Conservation (phyloP, 2,797 vertebrate genomes). For the Fistularia commersonii region DNA sequence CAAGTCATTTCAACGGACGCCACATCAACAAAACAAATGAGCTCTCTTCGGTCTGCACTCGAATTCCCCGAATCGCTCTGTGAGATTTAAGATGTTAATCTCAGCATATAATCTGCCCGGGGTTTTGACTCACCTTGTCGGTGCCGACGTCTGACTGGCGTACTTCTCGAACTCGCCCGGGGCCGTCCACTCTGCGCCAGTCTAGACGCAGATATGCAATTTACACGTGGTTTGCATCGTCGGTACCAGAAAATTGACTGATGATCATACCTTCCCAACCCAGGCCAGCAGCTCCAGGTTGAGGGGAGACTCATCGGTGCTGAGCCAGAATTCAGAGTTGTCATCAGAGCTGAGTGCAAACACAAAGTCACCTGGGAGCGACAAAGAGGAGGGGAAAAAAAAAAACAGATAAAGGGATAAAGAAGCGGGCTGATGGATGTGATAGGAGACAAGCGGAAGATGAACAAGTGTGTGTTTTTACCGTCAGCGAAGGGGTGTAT, state of each 20-base stretch:
- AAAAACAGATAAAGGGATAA: not conserved
- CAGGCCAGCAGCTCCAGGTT: slow-evolving; percentile 79
- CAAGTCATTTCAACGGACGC: no score
- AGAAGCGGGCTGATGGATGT: no score
- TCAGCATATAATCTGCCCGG: no score
- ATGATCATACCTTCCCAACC: slow-evolving; percentile 84
- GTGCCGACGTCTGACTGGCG: slow-evolving; percentile 82
- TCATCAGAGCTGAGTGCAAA: slow-evolving; percentile 91
- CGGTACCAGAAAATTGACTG: no score
- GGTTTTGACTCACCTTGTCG: slow-evolving; percentile 82
- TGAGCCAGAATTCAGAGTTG: slow-evolving; percentile 97
- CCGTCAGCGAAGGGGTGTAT: slow-evolving; percentile 84
- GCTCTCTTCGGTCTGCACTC: no score
- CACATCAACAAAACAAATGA: no score
- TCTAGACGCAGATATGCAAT: slow-evolving; percentile 59
- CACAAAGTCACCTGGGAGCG: slow-evolving; percentile 81
- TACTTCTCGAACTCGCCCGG: slow-evolving; percentile 94
- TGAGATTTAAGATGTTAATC: no score
- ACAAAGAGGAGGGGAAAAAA: not conserved
- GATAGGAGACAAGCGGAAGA: not conserved
- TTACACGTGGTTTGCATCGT: no score
- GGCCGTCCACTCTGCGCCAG: slow-evolving; percentile 88
- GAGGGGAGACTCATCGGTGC: slow-evolving; percentile 78
- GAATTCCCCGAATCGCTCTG: no score
- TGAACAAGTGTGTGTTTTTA: slow-evolving; percentile 61